phyloP scores from a whole-genome alignment of 2,888 invertebrate species.

The Pterostichus niger region DNA sequence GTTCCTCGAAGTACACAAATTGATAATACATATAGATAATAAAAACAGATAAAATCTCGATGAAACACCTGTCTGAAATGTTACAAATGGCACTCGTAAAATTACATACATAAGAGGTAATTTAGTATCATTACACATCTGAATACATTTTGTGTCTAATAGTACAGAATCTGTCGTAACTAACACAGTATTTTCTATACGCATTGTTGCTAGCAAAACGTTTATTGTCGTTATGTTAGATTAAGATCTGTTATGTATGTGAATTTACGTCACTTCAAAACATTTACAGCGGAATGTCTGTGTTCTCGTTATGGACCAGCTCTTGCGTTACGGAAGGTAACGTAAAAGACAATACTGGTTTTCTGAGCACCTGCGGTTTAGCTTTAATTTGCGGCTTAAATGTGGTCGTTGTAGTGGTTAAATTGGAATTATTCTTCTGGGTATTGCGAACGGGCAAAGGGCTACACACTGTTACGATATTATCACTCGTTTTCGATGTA shows the following conservation, averaged over 20 bases:
- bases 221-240: slow-evolving; percentile 31
- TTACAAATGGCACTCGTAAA: slow-evolving; percentile 52
- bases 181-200: slow-evolving; percentile 19
- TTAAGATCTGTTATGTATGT: slow-evolving; percentile 12
- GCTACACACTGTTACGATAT: slow-evolving; percentile 70
- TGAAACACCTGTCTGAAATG: slow-evolving; percentile 31
- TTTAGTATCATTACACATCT: slow-evolving; percentile 33
- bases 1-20: slow-evolving; percentile 22
- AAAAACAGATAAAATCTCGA: slow-evolving; percentile 53
- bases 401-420: slow-evolving; percentile 73
- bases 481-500: slow-evolving; percentile 69
- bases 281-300: slow-evolving; percentile 58
- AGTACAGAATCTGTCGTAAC: slow-evolving; percentile 36
- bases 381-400: slow-evolving; percentile 88
- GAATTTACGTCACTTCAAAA: slow-evolving; percentile 34
- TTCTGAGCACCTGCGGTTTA: slow-evolving; percentile 89
- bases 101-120: slow-evolving; percentile 47
- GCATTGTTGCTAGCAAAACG: slow-evolving; percentile 18
- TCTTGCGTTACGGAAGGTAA: slow-evolving; percentile 73
- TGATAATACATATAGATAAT: slow-evolving; percentile 43
- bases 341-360: slow-evolving; percentile 80
- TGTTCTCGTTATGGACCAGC: slow-evolving; percentile 62
- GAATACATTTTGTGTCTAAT: slow-evolving; percentile 13
- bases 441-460: slow-evolving; percentile 73
- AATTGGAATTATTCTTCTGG: slow-evolving; percentile 71